These are phyloP conservation scores for Julus scandinavius DNA, from an alignment of 2,888 invertebrate species.

Conservation along the genomic window DNA sequence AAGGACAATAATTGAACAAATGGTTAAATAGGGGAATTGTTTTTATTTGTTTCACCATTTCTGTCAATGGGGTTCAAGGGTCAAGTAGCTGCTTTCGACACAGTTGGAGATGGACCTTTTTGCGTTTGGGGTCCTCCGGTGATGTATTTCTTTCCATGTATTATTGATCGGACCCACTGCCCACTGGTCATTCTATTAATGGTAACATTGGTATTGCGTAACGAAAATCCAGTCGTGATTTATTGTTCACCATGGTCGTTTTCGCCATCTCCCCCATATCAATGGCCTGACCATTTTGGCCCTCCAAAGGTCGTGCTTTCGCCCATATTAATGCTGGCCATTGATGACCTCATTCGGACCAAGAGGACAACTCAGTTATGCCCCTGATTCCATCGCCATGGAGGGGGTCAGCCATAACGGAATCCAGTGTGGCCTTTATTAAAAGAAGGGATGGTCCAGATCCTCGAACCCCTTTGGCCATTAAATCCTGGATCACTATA, in stretches of 20 bases:
- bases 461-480: conserved; percentile 14
- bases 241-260: conserved; percentile 32
- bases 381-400: conserved; percentile 19
- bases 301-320: conserved; percentile 26
- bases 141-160: neutral
- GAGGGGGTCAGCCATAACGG: conserved; percentile 24
- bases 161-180: conserved; percentile 25
- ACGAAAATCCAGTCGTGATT: conserved; percentile 52
- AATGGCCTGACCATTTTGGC: conserved; percentile 24
- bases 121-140: neutral
- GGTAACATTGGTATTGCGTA: conserved; percentile 49
- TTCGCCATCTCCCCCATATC: neutral
- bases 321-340: conserved; percentile 26
- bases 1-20: neutral
- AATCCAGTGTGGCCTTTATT: neutral
- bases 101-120: conserved; percentile 4
- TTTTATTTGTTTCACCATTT: neutral
- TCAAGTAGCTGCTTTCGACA: neutral
- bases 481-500: conserved; percentile 25
- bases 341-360: conserved; percentile 22
- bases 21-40: neutral
- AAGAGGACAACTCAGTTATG: conserved; percentile 34
- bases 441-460: conserved; percentile 30
- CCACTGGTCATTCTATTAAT: conserved; percentile 52
- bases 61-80: neutral